phyloP scores from a whole-genome alignment of 2,113 vertebrate species.

The Argyrosomus japonicus region DNA sequence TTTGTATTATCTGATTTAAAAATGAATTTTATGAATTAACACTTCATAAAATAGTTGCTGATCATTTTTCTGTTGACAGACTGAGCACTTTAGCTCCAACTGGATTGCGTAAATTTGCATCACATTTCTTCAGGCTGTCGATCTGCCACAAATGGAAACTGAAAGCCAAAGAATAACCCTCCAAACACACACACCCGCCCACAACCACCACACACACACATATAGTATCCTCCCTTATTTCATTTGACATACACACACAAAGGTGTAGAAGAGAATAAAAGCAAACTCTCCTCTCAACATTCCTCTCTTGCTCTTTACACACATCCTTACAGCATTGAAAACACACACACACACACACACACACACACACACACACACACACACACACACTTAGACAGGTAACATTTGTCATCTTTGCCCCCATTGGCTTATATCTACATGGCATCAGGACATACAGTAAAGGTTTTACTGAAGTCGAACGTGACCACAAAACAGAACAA shows the following conservation, averaged over 20 bases:
- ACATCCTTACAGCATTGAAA: slow-evolving; percentile 5
- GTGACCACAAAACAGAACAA: slow-evolving; percentile 9
- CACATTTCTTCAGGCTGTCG: slow-evolving; percentile 17
- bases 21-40: neutral
- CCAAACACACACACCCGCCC: neutral
- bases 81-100: neutral
- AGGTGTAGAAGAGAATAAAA: slow-evolving; percentile 22
- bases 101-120: neutral
- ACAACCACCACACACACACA: neutral
- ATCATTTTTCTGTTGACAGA: neutral
- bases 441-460: neutral
- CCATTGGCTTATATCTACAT: slow-evolving; percentile 11
- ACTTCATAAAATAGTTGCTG: neutral
- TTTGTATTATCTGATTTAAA: neutral
- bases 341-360: slow-evolving; percentile 9
- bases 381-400: slow-evolving; percentile 48
- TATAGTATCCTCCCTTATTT: neutral
- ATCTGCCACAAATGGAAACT: slow-evolving; percentile 8
- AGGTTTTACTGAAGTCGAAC: neutral
- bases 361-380: slow-evolving; percentile 12
- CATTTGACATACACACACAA: slow-evolving; percentile 13
- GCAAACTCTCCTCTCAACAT: slow-evolving; percentile 47
- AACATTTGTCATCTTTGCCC: slow-evolving; percentile 20
- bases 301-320: slow-evolving; percentile 20
- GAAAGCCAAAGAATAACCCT: neutral